Evolutionary conservation across 2,888 invertebrate species (phyloP), one percentile per base, ranked within the genome.

Genomic region (Glaucopsyche alexis): DNA sequence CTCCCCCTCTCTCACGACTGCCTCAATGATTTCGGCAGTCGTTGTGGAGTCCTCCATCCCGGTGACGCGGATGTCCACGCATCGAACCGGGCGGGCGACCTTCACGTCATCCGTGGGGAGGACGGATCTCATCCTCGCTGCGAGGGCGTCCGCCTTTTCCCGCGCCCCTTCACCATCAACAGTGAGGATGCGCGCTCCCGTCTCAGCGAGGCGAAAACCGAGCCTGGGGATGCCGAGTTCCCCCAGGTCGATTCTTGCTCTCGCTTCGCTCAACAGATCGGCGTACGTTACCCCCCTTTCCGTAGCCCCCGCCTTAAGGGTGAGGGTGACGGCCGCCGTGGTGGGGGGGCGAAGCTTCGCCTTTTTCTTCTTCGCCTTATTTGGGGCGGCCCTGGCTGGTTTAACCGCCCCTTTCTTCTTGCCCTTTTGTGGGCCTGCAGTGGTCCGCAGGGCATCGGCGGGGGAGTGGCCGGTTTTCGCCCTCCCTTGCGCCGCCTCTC

Each of bases 31-130:
- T 7, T 77, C 77, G 0, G 74, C 74, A 0, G 19, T 5, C 0
- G 72, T 70, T 0, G 73, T 72, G 0, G 79, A 75, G 65, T 78
- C 77, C 29, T 78, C 78, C 8, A 29, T 1, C 29, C 29, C 29
- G 29, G 29, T 29, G 29, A 29, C 29, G 29, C 29, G 29, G 2
- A 29, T 29, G 1, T 29, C 29, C 29, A 2, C 29, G 2, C 29
- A 29, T 2, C 2, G 1, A 1, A 2, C 29, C 29, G 29, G 29
- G 29, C 29, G 29, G 29, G 29, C 29, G n/a, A n/a, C n/a, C n/a
- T n/a, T n/a, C n/a, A n/a, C n/a, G n/a, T n/a, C 2, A 29, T 29
- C 2, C 29, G 29, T 2, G 1, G 29, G 29, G 29, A 29, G 29
- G 2, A 29, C 29, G 1, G 1, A 1, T 2, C 2, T 29, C 29